These are phyloP conservation scores for Plagodis pulveraria DNA, from an alignment of 2,888 invertebrate species.

Conservation along the genomic window DNA sequence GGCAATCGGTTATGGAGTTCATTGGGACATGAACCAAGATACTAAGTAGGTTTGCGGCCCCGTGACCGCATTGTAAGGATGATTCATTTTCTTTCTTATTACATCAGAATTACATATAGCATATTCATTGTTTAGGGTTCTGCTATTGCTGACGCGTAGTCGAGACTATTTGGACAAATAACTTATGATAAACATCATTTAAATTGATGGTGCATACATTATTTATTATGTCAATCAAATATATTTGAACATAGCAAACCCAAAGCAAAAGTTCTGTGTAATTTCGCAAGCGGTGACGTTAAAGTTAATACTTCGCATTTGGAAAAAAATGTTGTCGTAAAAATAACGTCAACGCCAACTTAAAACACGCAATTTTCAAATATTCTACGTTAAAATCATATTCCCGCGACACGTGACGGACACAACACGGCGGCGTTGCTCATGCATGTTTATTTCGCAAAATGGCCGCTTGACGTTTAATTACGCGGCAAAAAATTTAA, in stretches of 20 bases:
- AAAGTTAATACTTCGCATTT: constrained; percentile 4
- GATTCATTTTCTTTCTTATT: constrained; percentile 32
- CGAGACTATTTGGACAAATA: constrained; percentile 11
- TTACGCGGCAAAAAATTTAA: constrained; percentile 53
- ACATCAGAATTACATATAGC: constrained; percentile 26
- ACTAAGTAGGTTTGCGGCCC: constrained; percentile 43
- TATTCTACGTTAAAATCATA: constrained; percentile 30
- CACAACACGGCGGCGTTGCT: constrained; percentile 32
- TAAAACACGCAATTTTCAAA: constrained; percentile 24
- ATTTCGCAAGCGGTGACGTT: constrained; percentile 18
- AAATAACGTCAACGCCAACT: not conserved
- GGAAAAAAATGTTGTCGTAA: not conserved
- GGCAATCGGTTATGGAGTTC: constrained; percentile 48
- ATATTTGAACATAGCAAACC: constrained; percentile 1
- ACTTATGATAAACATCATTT: not conserved
- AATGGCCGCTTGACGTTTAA: constrained; percentile 74
- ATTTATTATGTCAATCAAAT: constrained; percentile 1
- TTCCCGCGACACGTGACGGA: constrained; percentile 33
- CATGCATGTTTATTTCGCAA: constrained; percentile 58
- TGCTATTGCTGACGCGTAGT: constrained; percentile 16
- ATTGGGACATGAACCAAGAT: constrained; percentile 50
- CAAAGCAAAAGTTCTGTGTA: not conserved
- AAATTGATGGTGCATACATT: not conserved
- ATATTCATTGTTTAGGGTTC: constrained; percentile 22
- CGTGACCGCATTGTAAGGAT: constrained; percentile 45